Conservation (phyloP, 1,140 invertebrate genomes). For the Micrasema minimum region DNA sequence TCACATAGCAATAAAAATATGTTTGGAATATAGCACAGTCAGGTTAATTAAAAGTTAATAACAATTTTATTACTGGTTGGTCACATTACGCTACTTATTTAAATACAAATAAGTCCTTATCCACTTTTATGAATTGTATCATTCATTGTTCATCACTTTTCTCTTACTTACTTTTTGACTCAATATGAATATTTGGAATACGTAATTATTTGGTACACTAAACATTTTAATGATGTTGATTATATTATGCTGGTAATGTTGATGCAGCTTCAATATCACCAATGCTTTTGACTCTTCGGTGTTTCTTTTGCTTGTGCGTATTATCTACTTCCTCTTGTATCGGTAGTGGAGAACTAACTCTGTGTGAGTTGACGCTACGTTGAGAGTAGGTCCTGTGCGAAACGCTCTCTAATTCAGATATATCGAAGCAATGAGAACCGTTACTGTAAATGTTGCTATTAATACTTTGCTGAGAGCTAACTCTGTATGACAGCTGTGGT, state of each 20-base stretch:
- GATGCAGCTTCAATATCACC: slow-evolving; percentile 73
- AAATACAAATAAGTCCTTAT: neutral
- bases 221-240: no score
- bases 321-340: slow-evolving; percentile 61
- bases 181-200: no score
- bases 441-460: slow-evolving; percentile 58
- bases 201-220: no score
- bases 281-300: slow-evolving; percentile 77
- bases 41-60: slow-evolving; percentile 2
- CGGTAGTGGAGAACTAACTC: slow-evolving; percentile 65
- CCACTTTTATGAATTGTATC: neutral
- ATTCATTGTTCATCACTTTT: no score
- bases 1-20: slow-evolving; percentile 32
- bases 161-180: no score
- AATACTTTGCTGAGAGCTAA: slow-evolving; percentile 52
- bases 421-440: slow-evolving; percentile 55
- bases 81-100: neutral
- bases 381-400: slow-evolving; percentile 52
- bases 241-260: slow-evolving; percentile 46
- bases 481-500: slow-evolving; percentile 46
- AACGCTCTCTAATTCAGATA: slow-evolving; percentile 45
- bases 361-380: slow-evolving; percentile 62
- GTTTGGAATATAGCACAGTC: slow-evolving; percentile 27
- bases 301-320: slow-evolving; percentile 65
- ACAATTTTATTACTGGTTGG: neutral